Base-by-base conservation (phyloP, 2,113 vertebrate species). In the Nerophis lumbriciformis region DNA sequence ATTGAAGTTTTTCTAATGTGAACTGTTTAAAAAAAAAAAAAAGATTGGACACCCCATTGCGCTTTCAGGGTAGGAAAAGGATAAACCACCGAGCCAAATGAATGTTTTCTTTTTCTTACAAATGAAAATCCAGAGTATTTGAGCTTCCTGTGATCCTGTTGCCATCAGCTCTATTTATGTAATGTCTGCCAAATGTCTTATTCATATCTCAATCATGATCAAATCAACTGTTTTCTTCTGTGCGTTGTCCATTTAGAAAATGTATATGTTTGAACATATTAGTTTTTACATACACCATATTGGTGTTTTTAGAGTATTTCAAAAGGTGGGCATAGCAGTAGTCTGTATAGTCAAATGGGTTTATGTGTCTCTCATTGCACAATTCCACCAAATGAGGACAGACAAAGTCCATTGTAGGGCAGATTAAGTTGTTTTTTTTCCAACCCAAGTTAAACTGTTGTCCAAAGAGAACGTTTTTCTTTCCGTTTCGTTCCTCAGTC, bases 281-380 rank as follows among this genome's bases (percentile, higher is more conserved):
- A 42, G 39, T 8, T 39, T 5, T 16, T 15, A 16, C 53, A 56
- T 37, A 76, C 88, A 89, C 88, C 89, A 91, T 87, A 90, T 91
- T 91, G 90, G 89, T 90, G 89, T 66, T 86, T 77, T 82, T 63
- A 70, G 71, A 49, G 59, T 87, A 82, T 80, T 84, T 82, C 8
- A 83, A 65, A 82, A 83, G 76, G 82, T 83, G 77, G 73, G 78
- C 65, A 50, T 51, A 0, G 60, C 62, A 66, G 79, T 65, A 12
- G 64, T 75, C 61, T 39, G 42, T 55, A 37, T 81, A 28, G 28
- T 28, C 28, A 28, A 28, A 28, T 2, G 70, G 63, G 38, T 78
- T 76, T 72, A 65, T 67, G 42, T 62, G 39, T 78, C 66, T 78
- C 38, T 59, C 48, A 51, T 80, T 82, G 78, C 85, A 82, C 78